Conservation (phyloP, 2,888 invertebrate genomes). For the Heliconius ismenius region DNA sequence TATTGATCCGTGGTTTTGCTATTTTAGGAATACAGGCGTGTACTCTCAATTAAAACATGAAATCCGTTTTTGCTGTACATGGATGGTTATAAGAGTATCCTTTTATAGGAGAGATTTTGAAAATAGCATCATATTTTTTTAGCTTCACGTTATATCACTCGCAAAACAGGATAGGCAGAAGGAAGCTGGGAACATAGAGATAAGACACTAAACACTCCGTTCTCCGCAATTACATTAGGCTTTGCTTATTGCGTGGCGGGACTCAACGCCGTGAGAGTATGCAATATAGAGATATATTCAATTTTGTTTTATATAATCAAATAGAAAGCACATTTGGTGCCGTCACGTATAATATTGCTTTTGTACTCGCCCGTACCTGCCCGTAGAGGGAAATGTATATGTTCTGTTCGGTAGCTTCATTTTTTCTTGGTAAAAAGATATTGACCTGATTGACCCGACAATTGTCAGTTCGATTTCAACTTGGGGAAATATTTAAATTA, state of each 20-base stretch:
- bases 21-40: conserved; percentile 14
- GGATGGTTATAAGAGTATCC: neutral
- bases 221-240: neutral
- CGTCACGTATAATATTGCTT: conserved; percentile 28
- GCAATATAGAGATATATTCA: conserved; percentile 16
- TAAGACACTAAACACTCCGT: neutral
- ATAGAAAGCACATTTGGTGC: conserved; percentile 28
- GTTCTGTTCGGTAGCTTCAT: neutral
- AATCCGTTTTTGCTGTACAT: neutral
- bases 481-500: too few species aligned
- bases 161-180: too few species aligned
- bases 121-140: too few species aligned
- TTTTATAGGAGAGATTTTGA: too few species aligned
- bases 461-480: too few species aligned
- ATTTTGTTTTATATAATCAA: conserved; percentile 16
- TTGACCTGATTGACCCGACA: too few species aligned
- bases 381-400: neutral
- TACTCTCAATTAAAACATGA: neutral
- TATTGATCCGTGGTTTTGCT: conserved; percentile 21
- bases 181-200: too few species aligned
- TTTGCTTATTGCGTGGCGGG: neutral
- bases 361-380: conserved; percentile 23
- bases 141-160: too few species aligned
- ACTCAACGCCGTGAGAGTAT: neutral
- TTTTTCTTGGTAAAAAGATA: neutral